Conservation (phyloP, 2,113 vertebrate species). For the Apistogramma diplotaenia region DNA sequence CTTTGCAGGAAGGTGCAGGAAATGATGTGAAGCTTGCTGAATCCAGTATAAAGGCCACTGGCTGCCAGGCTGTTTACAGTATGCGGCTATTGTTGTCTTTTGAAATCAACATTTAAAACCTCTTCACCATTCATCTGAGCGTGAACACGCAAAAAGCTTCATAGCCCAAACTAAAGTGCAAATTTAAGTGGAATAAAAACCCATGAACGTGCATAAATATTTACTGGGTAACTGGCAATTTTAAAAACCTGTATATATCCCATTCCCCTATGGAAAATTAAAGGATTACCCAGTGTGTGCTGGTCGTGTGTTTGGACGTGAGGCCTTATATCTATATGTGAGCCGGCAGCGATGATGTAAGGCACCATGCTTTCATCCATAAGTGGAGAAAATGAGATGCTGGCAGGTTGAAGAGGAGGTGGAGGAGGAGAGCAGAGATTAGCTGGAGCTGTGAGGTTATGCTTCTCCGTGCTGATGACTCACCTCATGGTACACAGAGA, state of each 20-base stretch:
- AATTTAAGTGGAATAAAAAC: background rate
- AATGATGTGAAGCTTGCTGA: background rate
- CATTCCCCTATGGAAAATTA: background rate
- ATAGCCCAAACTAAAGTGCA: background rate
- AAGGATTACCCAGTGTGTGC: background rate
- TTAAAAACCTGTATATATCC: background rate
- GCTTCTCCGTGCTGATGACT: constrained; percentile 74
- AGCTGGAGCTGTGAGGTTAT: constrained; percentile 66
- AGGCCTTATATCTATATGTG: constrained; percentile 47
- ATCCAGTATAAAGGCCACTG: constrained; percentile 6
- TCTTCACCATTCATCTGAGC: background rate
- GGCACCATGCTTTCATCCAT: constrained; percentile 55
- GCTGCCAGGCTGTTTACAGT: constrained; percentile 5
- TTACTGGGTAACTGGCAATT: background rate
- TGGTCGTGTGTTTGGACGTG: constrained; percentile 14
- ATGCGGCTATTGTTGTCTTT: background rate
- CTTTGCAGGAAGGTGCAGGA: background rate
- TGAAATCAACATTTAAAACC: background rate
- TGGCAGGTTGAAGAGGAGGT: constrained; percentile 61
- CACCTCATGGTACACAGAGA: constrained; percentile 74
- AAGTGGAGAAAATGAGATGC: constrained; percentile 71
- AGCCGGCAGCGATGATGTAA: constrained; percentile 59
- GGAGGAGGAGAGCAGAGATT: constrained; percentile 64
- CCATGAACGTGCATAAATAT: constrained; percentile 1
- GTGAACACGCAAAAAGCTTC: background rate